Conservation (phyloP, 2,797 vertebrate genomes). For the Hirundo rustica region DNA sequence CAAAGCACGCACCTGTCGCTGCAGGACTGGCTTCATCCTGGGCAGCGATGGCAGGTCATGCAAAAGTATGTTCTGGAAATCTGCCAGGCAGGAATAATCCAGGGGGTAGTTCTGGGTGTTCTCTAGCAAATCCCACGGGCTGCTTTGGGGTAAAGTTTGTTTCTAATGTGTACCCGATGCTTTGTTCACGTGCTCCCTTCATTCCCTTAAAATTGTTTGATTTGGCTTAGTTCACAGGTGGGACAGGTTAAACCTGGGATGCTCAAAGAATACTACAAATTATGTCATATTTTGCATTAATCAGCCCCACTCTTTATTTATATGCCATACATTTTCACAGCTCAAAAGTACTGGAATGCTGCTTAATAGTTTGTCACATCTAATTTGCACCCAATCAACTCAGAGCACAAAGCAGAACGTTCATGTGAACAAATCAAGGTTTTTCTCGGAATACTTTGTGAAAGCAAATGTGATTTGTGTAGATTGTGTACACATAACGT, state of each 20-base stretch:
- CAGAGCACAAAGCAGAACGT: background rate
- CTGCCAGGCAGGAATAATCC: background rate
- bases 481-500: background rate
- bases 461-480: background rate
- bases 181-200: background rate
- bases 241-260: background rate
- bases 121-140: background rate
- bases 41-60: conserved; percentile 91
- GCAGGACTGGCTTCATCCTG: conserved; percentile 89
- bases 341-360: background rate
- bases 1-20: conserved; percentile 94
- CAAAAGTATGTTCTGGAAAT: conserved; percentile 89
- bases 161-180: fast-evolving
- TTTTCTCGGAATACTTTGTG: background rate
- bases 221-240: background rate
- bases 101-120: background rate
- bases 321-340: background rate
- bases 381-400: background rate
- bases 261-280: background rate
- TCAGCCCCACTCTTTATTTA: background rate
- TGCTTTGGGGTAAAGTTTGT: background rate
- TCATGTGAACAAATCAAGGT: background rate
- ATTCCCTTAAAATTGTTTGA: background rate
- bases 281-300: background rate
- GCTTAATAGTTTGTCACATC: background rate